Evolutionary conservation across 2,888 invertebrate genomes (phyloP), one percentile per base, ranked within the genome.

Genomic region (Diarsia mendica): DNA sequence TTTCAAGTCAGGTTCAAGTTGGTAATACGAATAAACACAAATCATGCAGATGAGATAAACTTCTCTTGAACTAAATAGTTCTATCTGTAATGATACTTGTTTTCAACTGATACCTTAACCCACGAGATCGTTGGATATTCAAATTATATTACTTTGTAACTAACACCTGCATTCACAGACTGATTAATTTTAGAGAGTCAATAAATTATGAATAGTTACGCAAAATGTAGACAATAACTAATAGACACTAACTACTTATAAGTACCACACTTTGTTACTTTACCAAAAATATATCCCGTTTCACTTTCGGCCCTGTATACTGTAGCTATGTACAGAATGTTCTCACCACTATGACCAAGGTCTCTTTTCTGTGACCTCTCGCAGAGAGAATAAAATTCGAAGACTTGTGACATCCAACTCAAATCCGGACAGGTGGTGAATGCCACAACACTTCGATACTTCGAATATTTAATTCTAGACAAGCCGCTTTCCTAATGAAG

Each of bases 21-120:
- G n/a, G n/a, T 49, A 28, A 28, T 73, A 48, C 39, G 23, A 74
- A 75, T 23, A 72, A 72, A 58, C 58, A 72, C 58, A 67, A 49
- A 48, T 79, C 63, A 79, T 58, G 48, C 23, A 65, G 48, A 67
- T 64, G 67, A 64, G 46, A 46, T 28, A 66, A 80, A 64, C 23
- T 79, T 66, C 23, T 64, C 23, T 33, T 65, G 6, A 70, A 64
- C 67, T 64, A 64, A 70, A 58, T 28, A 20, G 61, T 67, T 58
- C 44, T 68, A 48, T 70, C 28, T 70, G 28, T 67, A 60, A 65
- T 70, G 33, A 64, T 20, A 48, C 28, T 67, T 67, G 69, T 67
- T 58, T n/a, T 39, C 61, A 64, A 66, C 49, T 66, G 53, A 80
- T 64, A 58, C 39, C n/a, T 44, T 28, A 23, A 44, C 55, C 48